Evolutionary conservation across 2,888 invertebrate genomes (phyloP).

Genomic region (Germaria angustata): DNA sequence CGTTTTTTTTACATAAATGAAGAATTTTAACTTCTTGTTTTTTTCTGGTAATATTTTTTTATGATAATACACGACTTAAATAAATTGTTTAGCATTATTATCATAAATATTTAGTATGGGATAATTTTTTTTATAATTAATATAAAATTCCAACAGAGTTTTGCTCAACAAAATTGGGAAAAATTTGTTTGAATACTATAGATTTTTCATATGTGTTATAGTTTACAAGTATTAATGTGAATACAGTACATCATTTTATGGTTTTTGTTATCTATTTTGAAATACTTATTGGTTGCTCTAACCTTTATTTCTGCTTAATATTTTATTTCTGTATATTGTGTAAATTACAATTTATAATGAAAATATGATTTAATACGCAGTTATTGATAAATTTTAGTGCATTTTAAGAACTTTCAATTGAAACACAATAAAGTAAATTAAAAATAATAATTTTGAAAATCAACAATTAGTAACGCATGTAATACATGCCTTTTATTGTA

Average conservation of each 20-base stretch:
- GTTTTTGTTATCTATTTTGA: neutral
- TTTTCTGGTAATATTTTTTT: constrained; percentile 16
- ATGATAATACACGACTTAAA: constrained; percentile 43
- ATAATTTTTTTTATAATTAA: constrained; percentile 22
- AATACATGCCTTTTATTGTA: constrained; percentile 1
- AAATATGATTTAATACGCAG: constrained; percentile 52
- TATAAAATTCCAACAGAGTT: constrained; percentile 2
- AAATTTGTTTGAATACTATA: constrained; percentile 18
- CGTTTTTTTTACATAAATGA: constrained; percentile 56
- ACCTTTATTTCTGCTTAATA: constrained; percentile 11
- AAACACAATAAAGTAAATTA: constrained; percentile 25
- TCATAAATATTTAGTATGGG: neutral
- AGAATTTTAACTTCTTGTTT: constrained; percentile 10
- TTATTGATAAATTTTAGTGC: constrained; percentile 53
- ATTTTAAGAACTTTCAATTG: constrained; percentile 50
- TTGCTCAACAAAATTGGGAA: constrained; percentile 9
- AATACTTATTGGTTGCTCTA: constrained; percentile 8
- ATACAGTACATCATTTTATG: constrained; percentile 1
- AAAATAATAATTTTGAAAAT: constrained; percentile 52
- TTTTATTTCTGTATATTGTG: neutral
- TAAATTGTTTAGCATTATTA: constrained; percentile 25
- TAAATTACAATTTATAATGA: constrained; percentile 27
- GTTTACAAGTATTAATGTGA: constrained; percentile 16
- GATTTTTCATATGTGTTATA: neutral
- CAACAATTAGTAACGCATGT: constrained; percentile 52